Percentiles rank a stretch among this genome's conserved stretches.
Evolutionary conservation across 1,140 invertebrate genomes (phyloP).

Genomic region (Chlorops oryzae): DNA sequence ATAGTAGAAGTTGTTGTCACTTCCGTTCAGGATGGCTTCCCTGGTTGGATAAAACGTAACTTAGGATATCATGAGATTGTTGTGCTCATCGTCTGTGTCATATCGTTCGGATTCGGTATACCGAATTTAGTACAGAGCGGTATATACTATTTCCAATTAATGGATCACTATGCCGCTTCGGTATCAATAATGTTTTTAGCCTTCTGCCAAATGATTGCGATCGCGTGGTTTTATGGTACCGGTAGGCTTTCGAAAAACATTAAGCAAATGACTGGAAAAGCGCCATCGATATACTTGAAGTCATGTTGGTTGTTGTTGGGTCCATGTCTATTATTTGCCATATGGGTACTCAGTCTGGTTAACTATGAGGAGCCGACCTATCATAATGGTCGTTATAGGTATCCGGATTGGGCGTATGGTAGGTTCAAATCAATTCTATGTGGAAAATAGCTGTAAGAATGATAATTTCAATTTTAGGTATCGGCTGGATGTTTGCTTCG

Average conservation of each 20-base stretch:
- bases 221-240: constrained; percentile 89
- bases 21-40: constrained; percentile 85
- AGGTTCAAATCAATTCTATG: no score
- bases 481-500: constrained; percentile 82
- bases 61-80: constrained; percentile 80
- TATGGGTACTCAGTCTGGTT: constrained; percentile 82
- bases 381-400: constrained; percentile 67
- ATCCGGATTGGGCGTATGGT: constrained; percentile 79
- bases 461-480: no score
- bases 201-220: constrained; percentile 85
- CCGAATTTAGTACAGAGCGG: constrained; percentile 83
- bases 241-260: constrained; percentile 71
- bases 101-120: constrained; percentile 77
- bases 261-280: constrained; percentile 77
- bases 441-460: no score
- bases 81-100: constrained; percentile 73
- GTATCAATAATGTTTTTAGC: constrained; percentile 86
- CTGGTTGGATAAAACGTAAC: constrained; percentile 71
- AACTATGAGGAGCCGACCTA: constrained; percentile 80
- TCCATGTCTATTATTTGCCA: constrained; percentile 71
- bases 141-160: constrained; percentile 87
- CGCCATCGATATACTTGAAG: constrained; percentile 73
- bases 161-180: constrained; percentile 88
- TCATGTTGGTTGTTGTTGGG: constrained; percentile 78
- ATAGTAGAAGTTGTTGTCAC: constrained; percentile 89